phyloP scores from a whole-genome alignment of 2,113 vertebrate genomes.

The Python bivittatus region DNA sequence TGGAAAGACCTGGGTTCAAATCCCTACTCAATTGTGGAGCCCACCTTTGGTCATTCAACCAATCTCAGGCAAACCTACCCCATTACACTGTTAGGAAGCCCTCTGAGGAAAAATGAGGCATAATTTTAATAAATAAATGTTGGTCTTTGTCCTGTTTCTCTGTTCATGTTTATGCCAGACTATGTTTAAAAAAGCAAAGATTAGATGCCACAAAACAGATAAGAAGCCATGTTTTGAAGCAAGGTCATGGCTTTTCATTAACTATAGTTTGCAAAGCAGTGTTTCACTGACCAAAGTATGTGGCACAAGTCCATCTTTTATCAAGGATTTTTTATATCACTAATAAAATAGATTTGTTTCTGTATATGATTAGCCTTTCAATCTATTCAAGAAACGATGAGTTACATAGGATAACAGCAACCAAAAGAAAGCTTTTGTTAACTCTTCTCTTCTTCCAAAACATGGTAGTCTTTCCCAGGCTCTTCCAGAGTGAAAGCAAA shows the following conservation, averaged over 20 bases:
- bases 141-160: background rate
- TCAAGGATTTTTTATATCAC: background rate
- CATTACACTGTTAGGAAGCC: too few species aligned
- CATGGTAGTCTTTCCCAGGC: conserved; percentile 24
- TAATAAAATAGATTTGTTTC: accelerated
- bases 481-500: conserved; percentile 34
- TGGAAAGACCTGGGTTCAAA: too few species aligned
- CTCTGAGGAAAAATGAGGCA: too few species aligned
- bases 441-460: conserved; percentile 35
- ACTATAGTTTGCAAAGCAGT: background rate
- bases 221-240: background rate
- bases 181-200: background rate
- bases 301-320: background rate
- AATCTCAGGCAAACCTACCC: too few species aligned
- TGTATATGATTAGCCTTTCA: background rate
- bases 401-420: conserved; percentile 25
- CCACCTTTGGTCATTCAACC: too few species aligned
- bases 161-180: background rate
- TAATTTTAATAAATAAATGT: too few species aligned
- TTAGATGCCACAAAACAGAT: background rate
- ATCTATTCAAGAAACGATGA: conserved; percentile 16
- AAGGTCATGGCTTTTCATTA: background rate
- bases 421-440: conserved; percentile 33
- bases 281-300: background rate
- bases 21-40: too few species aligned